A percentile compares a stretch with the other conserved stretches of the same genome.
Conservation (phyloP, 2,113 vertebrate genomes). For the Pedionomus torquatus region DNA sequence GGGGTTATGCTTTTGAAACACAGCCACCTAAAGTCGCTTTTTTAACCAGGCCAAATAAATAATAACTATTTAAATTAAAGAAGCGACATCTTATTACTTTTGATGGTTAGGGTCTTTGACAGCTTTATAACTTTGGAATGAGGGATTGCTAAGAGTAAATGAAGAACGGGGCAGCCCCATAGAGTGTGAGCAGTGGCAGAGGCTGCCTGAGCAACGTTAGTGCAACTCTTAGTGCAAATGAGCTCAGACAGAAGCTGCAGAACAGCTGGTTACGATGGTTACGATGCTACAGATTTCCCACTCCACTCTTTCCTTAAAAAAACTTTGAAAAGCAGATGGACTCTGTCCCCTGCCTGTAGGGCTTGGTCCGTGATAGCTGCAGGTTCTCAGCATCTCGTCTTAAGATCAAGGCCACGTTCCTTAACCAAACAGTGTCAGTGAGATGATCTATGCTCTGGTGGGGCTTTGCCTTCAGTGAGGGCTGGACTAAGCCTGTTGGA, state of each 20-base stretch:
- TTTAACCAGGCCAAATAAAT: background rate
- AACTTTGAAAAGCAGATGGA: background rate
- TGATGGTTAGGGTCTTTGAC: background rate
- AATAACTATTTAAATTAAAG: constrained; percentile 4
- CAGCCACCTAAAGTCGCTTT: background rate
- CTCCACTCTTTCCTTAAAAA: background rate
- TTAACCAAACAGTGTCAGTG: background rate
- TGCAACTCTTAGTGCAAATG: background rate
- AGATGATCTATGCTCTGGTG: background rate
- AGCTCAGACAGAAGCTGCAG: background rate
- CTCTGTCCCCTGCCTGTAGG: background rate
- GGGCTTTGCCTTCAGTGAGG: background rate
- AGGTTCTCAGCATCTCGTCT: background rate
- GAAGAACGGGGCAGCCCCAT: background rate
- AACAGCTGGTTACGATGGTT: background rate
- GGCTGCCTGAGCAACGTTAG: background rate
- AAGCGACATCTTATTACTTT: background rate
- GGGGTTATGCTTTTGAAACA: background rate
- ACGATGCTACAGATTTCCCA: background rate
- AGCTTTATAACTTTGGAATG: background rate
- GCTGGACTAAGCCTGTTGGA: background rate
- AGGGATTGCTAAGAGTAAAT: background rate
- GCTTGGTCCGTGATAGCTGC: background rate
- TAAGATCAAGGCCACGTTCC: background rate
- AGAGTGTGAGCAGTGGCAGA: background rate